Base-by-base conservation (phyloP, 1,140 invertebrate species). In the Aphelinus atriplicis region DNA sequence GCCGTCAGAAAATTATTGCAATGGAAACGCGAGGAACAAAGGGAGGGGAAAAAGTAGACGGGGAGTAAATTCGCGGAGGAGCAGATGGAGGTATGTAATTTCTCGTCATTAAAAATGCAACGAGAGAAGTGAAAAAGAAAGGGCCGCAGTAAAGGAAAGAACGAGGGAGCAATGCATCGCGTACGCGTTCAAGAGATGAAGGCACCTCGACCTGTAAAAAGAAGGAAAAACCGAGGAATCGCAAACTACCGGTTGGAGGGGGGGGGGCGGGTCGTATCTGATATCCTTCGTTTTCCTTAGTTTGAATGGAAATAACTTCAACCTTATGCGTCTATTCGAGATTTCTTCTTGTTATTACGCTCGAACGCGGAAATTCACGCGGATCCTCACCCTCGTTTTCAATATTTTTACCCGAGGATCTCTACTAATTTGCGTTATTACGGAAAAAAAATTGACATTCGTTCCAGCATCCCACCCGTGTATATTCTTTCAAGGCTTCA, bases 201-300 rank as follows among this genome's bases (percentile, higher is more conserved):
- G 26, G 26, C 26, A 26, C 26, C 26, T 26, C 26, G 26, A 26
- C 26, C 26, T 26, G 26, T 26, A 68, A 76, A 77, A 73, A 48
- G 79, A 48, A 75, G 77, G 75, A 79, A 79, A 71, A 79, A 78
- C 71, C 66, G 77, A 84, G 86, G 85, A 88, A 87, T 87, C 80
- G 83, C 81, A 86, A 87, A 87, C 84, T 87, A 86, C 82, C 84
- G 85, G 85, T 43, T 26, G 4, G 26, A 0, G 26, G 26, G 26
- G 26, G 1, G 26, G n/a, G 86, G 86, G 80, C 82, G 79, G 56
- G 81, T 84, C 85, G 87, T 86, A 88, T 88, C 87, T 87, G 82
- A 88, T 88, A 83, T 81, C 81, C 75, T 73, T 62, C 80, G 80
- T 48, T 47, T 64, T 56, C 43, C 7, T n/a, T 48, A 9, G 5